Percentiles rank a stretch among this genome's conserved stretches.
phyloP scores from a whole-genome alignment of 2,888 invertebrate species.

The Agonopterix alstromeriana region DNA sequence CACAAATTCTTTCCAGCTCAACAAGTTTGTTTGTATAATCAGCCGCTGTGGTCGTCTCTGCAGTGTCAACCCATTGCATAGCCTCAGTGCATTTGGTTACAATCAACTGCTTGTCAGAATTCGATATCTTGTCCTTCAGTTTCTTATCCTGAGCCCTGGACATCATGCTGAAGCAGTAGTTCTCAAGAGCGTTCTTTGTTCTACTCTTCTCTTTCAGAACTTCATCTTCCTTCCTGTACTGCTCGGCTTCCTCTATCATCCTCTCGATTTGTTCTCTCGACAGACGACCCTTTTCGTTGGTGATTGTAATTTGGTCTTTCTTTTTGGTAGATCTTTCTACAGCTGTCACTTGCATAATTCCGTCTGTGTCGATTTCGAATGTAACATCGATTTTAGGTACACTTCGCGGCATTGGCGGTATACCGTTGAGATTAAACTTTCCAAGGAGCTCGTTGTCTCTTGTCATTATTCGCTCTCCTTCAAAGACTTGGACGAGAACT shows the following conservation, averaged over 20 bases:
- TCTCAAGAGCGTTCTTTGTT: constrained; percentile 78
- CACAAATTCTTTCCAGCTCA: no score
- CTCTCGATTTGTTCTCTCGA: constrained; percentile 84
- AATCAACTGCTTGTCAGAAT: not conserved
- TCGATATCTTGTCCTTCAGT: no score
- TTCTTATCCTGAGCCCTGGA: not conserved
- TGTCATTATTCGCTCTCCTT: constrained; percentile 85
- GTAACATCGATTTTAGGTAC: constrained; percentile 78
- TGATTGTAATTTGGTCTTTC: constrained; percentile 82
- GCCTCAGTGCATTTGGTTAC: not conserved
- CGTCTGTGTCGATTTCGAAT: constrained; percentile 83
- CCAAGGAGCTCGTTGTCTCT: constrained; percentile 81
- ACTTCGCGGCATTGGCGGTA: constrained; percentile 75
- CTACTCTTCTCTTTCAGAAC: constrained; percentile 76
- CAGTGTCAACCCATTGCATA: not conserved
- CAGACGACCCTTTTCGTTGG: constrained; percentile 84
- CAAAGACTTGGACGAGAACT: constrained; percentile 81
- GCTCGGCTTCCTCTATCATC: constrained; percentile 82
- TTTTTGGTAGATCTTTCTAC: constrained; percentile 76
- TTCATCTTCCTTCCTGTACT: constrained; percentile 80
- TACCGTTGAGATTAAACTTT: constrained; percentile 75
- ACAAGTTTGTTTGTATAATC: no score
- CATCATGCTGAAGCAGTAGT: constrained; percentile 57
- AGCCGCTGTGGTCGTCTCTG: no score
- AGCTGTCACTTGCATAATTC: constrained; percentile 86